Base-by-base conservation (phyloP, 2,113 vertebrate genomes). In the Cryptomyrus ogoouensis region DNA sequence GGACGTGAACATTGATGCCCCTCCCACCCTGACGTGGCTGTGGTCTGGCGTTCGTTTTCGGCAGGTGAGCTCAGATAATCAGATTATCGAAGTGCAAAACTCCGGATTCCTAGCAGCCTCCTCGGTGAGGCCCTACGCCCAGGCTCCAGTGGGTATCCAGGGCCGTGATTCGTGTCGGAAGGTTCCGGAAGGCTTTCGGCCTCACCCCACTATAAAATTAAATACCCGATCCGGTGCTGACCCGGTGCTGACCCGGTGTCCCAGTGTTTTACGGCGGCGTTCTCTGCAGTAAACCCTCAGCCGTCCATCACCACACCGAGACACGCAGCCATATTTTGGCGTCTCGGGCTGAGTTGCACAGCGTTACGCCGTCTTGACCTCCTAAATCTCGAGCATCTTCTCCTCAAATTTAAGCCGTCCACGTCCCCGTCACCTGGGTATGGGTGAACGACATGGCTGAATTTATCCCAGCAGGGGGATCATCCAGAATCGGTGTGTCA, bases 1-100 rank as follows among this genome's bases (percentile, higher is more conserved):
- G 49, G 84, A 77, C 90, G 94, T 95, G 92, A 95, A 95, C 95
- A 95, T 96, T 94, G 93, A 96, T 95, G 91, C 84, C 91, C 90
- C 90, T 92, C 93, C 56, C 89, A 5, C 92, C 92, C 89, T 93
- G 92, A 93, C 91, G 92, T 93, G 91, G 80, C 91, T 92, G 88
- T 77, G 88, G 50, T 85, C 86, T 7, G 39, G 89, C 85, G 47
- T 91, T 62, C 17, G 56, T 42, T 91, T 87, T 86, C 74, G 27
- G 21, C 77, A 49, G 15, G 1, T 91, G 42, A 74, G 83, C 56
- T 84, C 47, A 47, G 92, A 90, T 90, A 39, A 92, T 90, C 90
- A 90, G 95, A 95, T 96, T 94, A 95, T 95, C 95, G 89, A 95
- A 91, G 85, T 88, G 91, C 92, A 91, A 92, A 94, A 94, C 90